Evolutionary conservation across 2,113 vertebrate species (phyloP).

Genomic region (Lampris incognitus): DNA sequence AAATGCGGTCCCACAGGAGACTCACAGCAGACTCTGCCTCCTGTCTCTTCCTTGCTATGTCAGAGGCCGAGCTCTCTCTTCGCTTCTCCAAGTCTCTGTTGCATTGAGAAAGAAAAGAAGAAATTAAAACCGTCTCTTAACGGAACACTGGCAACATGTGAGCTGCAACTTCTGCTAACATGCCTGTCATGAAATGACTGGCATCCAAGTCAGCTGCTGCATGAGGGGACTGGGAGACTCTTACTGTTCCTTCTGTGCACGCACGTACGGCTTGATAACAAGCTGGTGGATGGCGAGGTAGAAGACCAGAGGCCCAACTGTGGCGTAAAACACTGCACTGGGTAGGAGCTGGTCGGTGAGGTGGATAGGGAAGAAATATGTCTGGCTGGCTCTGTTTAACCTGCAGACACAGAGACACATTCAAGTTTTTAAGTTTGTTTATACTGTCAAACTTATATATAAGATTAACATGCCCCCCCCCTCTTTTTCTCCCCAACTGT

Average conservation of each 20-base stretch:
- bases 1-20: conserved; percentile 44
- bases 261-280: conserved; percentile 94
- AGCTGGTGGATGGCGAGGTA: conserved; percentile 94
- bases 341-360: conserved; percentile 97
- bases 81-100: conserved; percentile 95
- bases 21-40: conserved; percentile 96
- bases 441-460: background rate
- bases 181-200: conserved; percentile 32
- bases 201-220: background rate
- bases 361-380: conserved; percentile 96
- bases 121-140: conserved; percentile 54
- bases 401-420: conserved; percentile 72
- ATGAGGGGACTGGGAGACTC: conserved; percentile 52
- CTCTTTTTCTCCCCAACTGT: too few species aligned
- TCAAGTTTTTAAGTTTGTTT: background rate
- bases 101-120: conserved; percentile 49
- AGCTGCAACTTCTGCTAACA: conserved; percentile 33
- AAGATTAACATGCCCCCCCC: too few species aligned
- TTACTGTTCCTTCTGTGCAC: conserved; percentile 95
- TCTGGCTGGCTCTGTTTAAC: conserved; percentile 97
- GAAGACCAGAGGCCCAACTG: conserved; percentile 91
- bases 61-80: conserved; percentile 87
- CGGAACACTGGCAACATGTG: conserved; percentile 36
- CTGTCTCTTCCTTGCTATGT: conserved; percentile 92
- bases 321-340: conserved; percentile 97